Evolutionary conservation across 2,888 invertebrate species (phyloP).

Genomic region (Hyles lineata): DNA sequence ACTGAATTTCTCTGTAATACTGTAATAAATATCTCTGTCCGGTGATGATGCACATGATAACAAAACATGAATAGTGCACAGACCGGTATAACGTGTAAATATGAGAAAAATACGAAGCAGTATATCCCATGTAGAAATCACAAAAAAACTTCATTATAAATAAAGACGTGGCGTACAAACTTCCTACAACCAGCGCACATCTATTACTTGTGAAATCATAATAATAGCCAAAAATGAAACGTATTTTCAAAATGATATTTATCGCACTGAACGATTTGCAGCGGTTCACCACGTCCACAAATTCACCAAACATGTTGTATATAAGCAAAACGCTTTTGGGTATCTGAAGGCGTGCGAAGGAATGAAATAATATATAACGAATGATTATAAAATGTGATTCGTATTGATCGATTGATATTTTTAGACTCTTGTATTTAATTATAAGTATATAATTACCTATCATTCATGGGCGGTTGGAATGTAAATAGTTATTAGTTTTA

Average conservation of each 20-base stretch:
- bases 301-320: neutral
- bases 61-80: neutral
- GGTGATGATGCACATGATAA: neutral
- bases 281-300: neutral
- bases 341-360: no score
- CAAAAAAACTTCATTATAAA: neutral
- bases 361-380: no score
- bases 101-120: neutral
- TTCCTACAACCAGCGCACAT: neutral
- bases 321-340: neutral
- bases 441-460: no score
- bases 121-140: neutral
- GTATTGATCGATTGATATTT: no score
- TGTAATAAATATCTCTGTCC: conserved; percentile 10
- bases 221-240: neutral
- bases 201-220: neutral
- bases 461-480: no score
- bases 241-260: neutral
- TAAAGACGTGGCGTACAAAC: neutral
- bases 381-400: no score
- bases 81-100: neutral
- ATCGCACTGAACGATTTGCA: neutral
- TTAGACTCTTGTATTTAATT: no score
- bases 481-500: no score
- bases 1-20: neutral